These are phyloP conservation scores for Gymnoscopelus microlampas DNA, from an alignment of 2,797 vertebrate genomes.

Conservation along the genomic window DNA sequence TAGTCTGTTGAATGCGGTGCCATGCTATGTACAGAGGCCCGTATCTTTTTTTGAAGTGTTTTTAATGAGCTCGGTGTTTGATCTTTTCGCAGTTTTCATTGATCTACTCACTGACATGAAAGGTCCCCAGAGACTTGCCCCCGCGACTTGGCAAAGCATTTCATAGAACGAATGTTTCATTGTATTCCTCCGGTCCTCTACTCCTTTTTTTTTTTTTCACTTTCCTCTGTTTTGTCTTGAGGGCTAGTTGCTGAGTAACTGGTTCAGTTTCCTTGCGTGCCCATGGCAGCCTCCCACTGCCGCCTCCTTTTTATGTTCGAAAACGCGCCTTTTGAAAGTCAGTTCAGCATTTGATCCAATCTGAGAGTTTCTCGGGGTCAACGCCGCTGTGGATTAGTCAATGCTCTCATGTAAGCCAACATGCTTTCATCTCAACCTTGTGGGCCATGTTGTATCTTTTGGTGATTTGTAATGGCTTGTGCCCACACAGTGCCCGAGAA, in stretches of 20 bases:
- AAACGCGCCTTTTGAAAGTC: slow-evolving; percentile 66
- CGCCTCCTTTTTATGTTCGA: slow-evolving; percentile 59
- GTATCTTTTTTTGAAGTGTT: slow-evolving; percentile 19
- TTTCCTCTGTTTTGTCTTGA: slow-evolving; percentile 47
- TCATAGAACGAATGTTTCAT: slow-evolving; percentile 52
- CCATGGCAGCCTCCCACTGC: slow-evolving; percentile 69
- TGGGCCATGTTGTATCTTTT: slow-evolving; percentile 58
- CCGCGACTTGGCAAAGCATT: slow-evolving; percentile 48
- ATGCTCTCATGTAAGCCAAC: slow-evolving; percentile 66
- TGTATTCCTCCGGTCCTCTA: slow-evolving; percentile 13
- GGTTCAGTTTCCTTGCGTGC: slow-evolving; percentile 47
- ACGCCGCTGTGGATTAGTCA: slow-evolving; percentile 66
- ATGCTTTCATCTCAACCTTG: slow-evolving; percentile 65
- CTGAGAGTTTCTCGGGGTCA: slow-evolving; percentile 65
- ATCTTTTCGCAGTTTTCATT: slow-evolving; percentile 26
- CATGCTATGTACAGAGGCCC: neutral
- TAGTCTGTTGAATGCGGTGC: slow-evolving; percentile 5
- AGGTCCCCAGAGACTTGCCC: slow-evolving; percentile 32
- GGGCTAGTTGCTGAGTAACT: slow-evolving; percentile 42
- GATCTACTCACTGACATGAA: slow-evolving; percentile 32
- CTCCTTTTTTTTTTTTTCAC: slow-evolving; percentile 22
- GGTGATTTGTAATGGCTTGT: slow-evolving; percentile 63
- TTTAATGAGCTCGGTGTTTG: slow-evolving; percentile 43
- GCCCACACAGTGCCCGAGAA: slow-evolving; percentile 67
- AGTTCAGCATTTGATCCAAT: slow-evolving; percentile 77